Base-by-base conservation (phyloP, 1,140 invertebrate species). In the Pogonognathellus flavescens region DNA sequence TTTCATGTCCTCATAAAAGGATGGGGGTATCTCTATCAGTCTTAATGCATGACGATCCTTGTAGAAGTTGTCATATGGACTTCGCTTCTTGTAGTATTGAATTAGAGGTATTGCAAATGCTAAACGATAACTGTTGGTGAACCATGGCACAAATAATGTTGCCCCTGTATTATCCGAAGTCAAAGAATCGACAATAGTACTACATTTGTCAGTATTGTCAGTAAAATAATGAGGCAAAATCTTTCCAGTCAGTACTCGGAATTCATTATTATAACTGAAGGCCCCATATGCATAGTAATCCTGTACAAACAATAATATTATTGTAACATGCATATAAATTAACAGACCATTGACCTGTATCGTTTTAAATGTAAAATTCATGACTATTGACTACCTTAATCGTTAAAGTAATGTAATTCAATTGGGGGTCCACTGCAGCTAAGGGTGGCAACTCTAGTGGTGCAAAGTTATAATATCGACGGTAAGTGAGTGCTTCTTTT, bases 61-160 rank as follows among this genome's bases (percentile, higher is more conserved):
- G 14, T 66, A 66, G 9, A 13, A 31, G 0, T 2, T 10, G 4
- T 1, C 0, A 14, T 66, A 66, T 2, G 5, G 4, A 25, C 4
- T 20, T 2, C 22, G 22, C 0, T 14, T 2, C 13, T 0, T 31
- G 62, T 66, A 66, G 10, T 49, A 76, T n/a, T 13, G 11, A 1
- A 16, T 76, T 16, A 76, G n/a, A 8, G 70, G 70, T 18, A 18
- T 50, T 1, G 31, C 9, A 18, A 41, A 49, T 49, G 14, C 14
- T 8, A 76, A 16, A 49, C 41, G 25, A 1, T 31, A 25, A 76
- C 41, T 76, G 41, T 76, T 76, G 14, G 70, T 50, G 10, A 8
- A 76, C 31, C 49, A 85, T 14, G 84, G 84, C 18, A 85, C 60
- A 85, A 72, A 85, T 41, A 14, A n/a, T 0, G 84, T 50, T n/a